These are phyloP conservation scores for Oryzias melastigma DNA, from an alignment of 2,113 vertebrate species.

Conservation along the genomic window DNA sequence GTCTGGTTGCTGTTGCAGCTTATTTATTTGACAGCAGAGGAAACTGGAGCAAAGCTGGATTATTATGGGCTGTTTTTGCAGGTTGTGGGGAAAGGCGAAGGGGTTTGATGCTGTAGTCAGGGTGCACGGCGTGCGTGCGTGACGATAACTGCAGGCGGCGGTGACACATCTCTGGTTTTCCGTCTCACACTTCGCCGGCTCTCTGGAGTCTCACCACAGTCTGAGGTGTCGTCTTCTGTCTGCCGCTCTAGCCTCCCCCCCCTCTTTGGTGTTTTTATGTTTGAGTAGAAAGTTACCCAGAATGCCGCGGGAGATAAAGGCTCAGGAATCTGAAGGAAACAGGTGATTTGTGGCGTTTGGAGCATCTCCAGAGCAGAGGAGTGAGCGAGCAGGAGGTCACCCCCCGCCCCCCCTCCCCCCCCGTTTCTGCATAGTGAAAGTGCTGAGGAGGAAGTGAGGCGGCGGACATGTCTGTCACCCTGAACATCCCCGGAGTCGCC, in stretches of 20 bases:
- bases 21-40: too few relatives aligned
- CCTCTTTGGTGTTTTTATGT: too few relatives aligned
- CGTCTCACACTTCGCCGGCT: constrained; percentile 48
- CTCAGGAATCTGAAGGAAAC: constrained; percentile 42
- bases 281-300: constrained; percentile 4
- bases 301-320: constrained; percentile 32
- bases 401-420: constrained; percentile 26
- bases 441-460: constrained; percentile 63
- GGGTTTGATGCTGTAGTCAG: constrained; percentile 21
- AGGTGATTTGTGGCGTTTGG: constrained; percentile 44
- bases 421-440: constrained; percentile 37
- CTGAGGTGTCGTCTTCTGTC: constrained; percentile 36
- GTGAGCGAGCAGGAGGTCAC: constrained; percentile 47
- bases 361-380: constrained; percentile 26
- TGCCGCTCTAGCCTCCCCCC: background rate
- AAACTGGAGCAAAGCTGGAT: too few relatives aligned
- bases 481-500: constrained; percentile 69
- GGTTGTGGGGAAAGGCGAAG: constrained; percentile 1
- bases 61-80: too few relatives aligned
- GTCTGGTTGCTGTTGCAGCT: too few relatives aligned
- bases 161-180: constrained; percentile 53
- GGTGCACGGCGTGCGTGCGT: constrained; percentile 13
- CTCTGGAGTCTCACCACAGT: constrained; percentile 47
- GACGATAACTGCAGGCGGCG: constrained; percentile 29
- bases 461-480: constrained; percentile 69